Evolutionary conservation across 2,797 vertebrate species (phyloP), one percentile per base, ranked within the genome.

Genomic region (Halcyon chelicuti): DNA sequence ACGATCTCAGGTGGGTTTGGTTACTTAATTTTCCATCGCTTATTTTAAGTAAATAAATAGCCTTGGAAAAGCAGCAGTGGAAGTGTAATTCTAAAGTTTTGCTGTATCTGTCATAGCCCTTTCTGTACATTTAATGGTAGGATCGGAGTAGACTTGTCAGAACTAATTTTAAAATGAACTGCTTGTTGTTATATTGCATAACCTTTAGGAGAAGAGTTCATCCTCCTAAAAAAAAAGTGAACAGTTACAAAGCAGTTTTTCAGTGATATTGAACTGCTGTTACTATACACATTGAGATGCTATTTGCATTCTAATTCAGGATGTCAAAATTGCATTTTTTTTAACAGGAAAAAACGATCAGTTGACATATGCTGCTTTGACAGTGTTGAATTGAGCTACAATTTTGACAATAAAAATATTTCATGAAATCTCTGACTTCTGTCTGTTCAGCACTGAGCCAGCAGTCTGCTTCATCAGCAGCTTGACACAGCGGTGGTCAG

Each of bases 91-190:
- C 9, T 19, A 0, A 23, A 73, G 39, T 49, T 72, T 20, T 76
- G 6, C 39, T 71, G 0, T 42, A 2, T 73, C 40, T 19, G 44
- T 77, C 2, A 1, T 57, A 62, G 15, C 31, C 12, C 12, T 76
- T 77, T 58, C 33, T 13, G 1, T 35, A 23, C 9, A 7, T 29
- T 9, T 21, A 35, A 12, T 28, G 5, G 5, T 42, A 35, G 13
- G n/a, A 39, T 40, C 14, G n/a, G 44, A 63, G n/a, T 23, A 57
- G 25, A 33, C 16, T 66, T 44, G 9, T 51, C 47, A 60, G 65
- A 74, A 37, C 35, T 78, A 17, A 28, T 61, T 37, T 55, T 18
- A 16, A 14, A 46, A 90, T 67, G 25, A 66, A 4, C 28, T 55
- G 11, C 37, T 67, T 63, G 29, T 73, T 31, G 66, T 70, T 16